phyloP scores from a whole-genome alignment of 2,113 vertebrate species.

The Hydrochoerus hydrochaeris region DNA sequence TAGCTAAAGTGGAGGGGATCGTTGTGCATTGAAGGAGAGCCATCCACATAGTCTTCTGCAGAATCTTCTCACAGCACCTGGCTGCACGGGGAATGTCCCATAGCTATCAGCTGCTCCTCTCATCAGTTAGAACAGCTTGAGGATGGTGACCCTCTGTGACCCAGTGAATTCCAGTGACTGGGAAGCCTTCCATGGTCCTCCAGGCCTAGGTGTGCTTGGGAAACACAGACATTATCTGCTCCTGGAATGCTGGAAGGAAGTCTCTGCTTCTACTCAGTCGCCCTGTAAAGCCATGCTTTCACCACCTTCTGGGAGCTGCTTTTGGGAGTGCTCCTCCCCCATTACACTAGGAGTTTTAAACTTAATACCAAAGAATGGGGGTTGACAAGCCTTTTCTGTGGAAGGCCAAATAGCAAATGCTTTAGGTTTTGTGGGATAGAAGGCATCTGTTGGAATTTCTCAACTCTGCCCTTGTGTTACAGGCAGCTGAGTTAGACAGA shows the following conservation, averaged over 20 bases:
- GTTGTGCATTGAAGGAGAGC: too few species aligned
- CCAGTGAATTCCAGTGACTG: conserved; percentile 49
- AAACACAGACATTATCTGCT: conserved; percentile 55
- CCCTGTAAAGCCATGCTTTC: conserved; percentile 14
- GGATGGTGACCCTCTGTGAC: conserved; percentile 58
- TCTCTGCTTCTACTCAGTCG: conserved; percentile 35
- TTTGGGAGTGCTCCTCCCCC: not conserved
- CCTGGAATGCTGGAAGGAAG: conserved; percentile 69
- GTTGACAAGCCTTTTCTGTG: not conserved
- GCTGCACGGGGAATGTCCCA: not conserved
- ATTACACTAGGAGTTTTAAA: conserved; percentile 48
- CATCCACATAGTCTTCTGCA: too few species aligned
- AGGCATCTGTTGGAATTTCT: not conserved
- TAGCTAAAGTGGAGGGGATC: too few species aligned
- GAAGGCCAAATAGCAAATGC: not conserved
- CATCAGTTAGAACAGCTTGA: conserved; percentile 62
- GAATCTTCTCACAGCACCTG: conserved; percentile 3
- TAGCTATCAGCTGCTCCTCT: conserved; percentile 58
- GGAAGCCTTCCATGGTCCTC: conserved; percentile 58
- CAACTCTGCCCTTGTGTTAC: not conserved
- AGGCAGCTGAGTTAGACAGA: too few species aligned
- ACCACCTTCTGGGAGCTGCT: not conserved
- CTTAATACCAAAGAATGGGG: not conserved
- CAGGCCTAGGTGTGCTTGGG: conserved; percentile 41
- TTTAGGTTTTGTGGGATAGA: not conserved